Conservation (phyloP, 2,888 invertebrate species). For the Drosophila recens region DNA sequence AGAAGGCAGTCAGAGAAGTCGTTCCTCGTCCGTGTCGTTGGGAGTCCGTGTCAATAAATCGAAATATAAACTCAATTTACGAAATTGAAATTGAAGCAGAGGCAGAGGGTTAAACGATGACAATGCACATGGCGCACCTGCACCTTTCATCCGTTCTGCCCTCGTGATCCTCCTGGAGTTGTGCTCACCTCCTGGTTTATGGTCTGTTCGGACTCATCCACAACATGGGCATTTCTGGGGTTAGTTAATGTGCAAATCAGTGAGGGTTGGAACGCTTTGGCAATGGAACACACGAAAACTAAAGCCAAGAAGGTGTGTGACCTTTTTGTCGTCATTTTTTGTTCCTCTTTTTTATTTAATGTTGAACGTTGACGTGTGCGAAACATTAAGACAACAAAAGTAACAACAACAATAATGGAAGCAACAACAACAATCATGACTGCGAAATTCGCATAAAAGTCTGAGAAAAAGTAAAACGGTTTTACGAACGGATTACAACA, state of each 20-base stretch:
- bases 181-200: constrained; percentile 24
- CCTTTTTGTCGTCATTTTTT: constrained; percentile 57
- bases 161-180: constrained; percentile 14
- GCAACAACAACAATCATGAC: constrained; percentile 46
- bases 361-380: constrained; percentile 66
- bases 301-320: constrained; percentile 73
- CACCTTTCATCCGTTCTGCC: constrained; percentile 32
- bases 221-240: constrained; percentile 28
- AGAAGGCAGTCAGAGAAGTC: constrained; percentile 35
- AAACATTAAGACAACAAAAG: constrained; percentile 65
- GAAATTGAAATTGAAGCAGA: constrained; percentile 81
- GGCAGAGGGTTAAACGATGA: constrained; percentile 74
- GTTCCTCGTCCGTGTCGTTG: constrained; percentile 35
- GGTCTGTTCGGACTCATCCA: constrained; percentile 19
- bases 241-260: constrained; percentile 54
- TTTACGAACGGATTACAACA: constrained; percentile 67
- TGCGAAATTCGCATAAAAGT: constrained; percentile 74
- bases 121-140: constrained; percentile 52
- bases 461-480: constrained; percentile 73
- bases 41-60: constrained; percentile 77
- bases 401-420: constrained; percentile 33
- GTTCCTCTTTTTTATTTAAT: constrained; percentile 13
- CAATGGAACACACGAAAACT: constrained; percentile 43
- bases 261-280: constrained; percentile 52
- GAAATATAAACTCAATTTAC: constrained; percentile 80